A percentile compares a stretch with the other conserved stretches of the same genome.
phyloP scores from a whole-genome alignment of 2,113 vertebrate species.

The Tylochromis polylepis region DNA sequence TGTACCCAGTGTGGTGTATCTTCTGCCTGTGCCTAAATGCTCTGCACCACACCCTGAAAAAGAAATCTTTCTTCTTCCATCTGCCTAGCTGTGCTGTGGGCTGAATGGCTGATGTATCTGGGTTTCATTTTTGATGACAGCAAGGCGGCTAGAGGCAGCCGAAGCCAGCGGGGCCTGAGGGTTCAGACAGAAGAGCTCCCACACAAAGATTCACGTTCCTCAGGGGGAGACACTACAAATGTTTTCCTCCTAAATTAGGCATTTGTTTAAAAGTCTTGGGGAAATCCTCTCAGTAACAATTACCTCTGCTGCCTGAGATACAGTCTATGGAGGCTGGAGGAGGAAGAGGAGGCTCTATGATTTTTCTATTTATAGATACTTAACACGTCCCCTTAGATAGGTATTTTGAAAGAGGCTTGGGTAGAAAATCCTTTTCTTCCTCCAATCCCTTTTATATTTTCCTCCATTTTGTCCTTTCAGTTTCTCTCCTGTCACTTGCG shows the following conservation, averaged over 20 bases:
- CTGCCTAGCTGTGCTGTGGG: background rate
- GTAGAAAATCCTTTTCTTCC: background rate
- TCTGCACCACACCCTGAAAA: background rate
- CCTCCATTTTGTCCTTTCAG: background rate
- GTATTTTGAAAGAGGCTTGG: constrained; percentile 15
- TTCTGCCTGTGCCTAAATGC: background rate
- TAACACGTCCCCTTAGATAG: constrained; percentile 39
- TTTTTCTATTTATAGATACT: constrained; percentile 51
- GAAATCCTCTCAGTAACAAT: constrained; percentile 50
- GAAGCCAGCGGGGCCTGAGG: background rate
- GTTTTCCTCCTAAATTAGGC: constrained; percentile 58
- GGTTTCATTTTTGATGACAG: constrained; percentile 22
- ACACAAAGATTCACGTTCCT: background rate
- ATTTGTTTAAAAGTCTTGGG: constrained; percentile 49
- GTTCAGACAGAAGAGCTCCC: background rate
- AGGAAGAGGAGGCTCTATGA: background rate
- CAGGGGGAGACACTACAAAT: constrained; percentile 1
- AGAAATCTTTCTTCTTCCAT: background rate
- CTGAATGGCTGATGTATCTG: constrained; percentile 22
- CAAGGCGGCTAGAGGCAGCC: background rate
- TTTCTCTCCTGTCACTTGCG: background rate
- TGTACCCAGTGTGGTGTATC: background rate
- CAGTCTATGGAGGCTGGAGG: constrained; percentile 6
- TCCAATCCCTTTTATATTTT: background rate
- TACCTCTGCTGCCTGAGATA: constrained; percentile 44